Evolutionary conservation across 2,113 vertebrate species (phyloP), one percentile per base, ranked within the genome.

Genomic region (Mobula hypostoma): DNA sequence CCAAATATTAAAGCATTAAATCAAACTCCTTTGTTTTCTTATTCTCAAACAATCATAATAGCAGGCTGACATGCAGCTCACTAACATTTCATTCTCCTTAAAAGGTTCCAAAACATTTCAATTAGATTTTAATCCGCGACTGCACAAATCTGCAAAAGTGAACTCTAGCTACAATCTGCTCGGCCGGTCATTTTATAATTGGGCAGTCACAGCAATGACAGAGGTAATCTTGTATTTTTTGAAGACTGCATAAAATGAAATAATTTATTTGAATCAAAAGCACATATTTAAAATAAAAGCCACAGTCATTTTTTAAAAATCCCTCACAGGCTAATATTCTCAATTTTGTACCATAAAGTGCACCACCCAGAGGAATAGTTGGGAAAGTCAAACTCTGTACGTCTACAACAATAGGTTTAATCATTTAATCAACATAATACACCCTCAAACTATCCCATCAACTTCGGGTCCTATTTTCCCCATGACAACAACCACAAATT

Each of bases 331-430:
- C 76, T 77, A 77, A 77, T n/a, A 8, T 29, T 76, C 72, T 15
- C 17, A 61, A 1, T 63, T 83, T 66, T 17, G 74, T 56, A 29
- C 68, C 27, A 74, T 24, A 74, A 93, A 66, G 40, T 93, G 91
- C 91, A 56, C 91, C 91, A 93, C 40, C 91, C 74, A 93, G 19
- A 74, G 91, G 91, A 40, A 48, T 12, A 76, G 66, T 9, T 19
- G 29, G 27, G 68, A 93, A 93, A 68, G 36, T 32, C 88, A 92
- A 29, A 66, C 24, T 15, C 36, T 24, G 9, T 24, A 17, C 70
- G 24, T 93, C 68, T 15, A 14, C 12, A 93, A 29, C 12, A 93
- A 29, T 74, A 92, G 66, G 8, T 72, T 92, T 27, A 70, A 70
- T 40, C 66, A 92, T 40, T 40, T 3, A 21, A 74, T 48, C 72